Evolutionary conservation across 2,888 invertebrate genomes (phyloP).

Genomic region (Tineola bisselliella): DNA sequence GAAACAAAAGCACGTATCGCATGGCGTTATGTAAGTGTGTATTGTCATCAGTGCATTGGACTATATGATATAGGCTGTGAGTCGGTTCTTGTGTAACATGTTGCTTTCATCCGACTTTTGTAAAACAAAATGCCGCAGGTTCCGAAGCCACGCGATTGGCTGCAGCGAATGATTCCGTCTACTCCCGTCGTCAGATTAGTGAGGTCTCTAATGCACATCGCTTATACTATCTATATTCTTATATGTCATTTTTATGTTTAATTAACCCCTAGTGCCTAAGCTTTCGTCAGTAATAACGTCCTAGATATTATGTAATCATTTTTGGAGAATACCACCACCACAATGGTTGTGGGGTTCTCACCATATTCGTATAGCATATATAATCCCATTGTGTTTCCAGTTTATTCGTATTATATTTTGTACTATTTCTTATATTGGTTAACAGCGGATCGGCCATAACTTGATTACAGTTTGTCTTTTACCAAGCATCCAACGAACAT

Average conservation of each 20-base stretch:
- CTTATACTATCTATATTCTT: neutral
- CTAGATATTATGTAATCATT: neutral
- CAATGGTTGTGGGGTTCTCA: neutral
- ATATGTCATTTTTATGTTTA: constrained; percentile 29
- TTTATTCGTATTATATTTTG: neutral
- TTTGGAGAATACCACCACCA: neutral
- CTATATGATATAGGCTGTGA: constrained; percentile 60
- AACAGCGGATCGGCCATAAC: neutral
- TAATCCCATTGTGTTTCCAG: neutral
- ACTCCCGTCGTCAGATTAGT: constrained; percentile 55
- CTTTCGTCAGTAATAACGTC: neutral
- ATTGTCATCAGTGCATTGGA: constrained; percentile 34
- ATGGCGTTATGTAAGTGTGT: neutral
- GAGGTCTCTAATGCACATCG: constrained; percentile 25
- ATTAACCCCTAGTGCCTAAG: neutral
- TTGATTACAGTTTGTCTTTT: neutral
- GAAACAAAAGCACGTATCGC: neutral
- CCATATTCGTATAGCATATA: too few relatives aligned
- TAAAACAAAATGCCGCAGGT: constrained; percentile 39
- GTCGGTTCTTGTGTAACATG: constrained; percentile 59
- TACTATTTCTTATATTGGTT: neutral
- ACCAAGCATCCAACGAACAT: too few relatives aligned
- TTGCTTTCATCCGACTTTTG: constrained; percentile 46
- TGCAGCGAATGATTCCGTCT: constrained; percentile 61
- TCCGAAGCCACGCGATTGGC: constrained; percentile 61